Percentiles rank a stretch among this genome's conserved stretches.
These are phyloP conservation scores for Drosophila parvula DNA, from an alignment of 1,140 invertebrate genomes.

Conservation along the genomic window DNA sequence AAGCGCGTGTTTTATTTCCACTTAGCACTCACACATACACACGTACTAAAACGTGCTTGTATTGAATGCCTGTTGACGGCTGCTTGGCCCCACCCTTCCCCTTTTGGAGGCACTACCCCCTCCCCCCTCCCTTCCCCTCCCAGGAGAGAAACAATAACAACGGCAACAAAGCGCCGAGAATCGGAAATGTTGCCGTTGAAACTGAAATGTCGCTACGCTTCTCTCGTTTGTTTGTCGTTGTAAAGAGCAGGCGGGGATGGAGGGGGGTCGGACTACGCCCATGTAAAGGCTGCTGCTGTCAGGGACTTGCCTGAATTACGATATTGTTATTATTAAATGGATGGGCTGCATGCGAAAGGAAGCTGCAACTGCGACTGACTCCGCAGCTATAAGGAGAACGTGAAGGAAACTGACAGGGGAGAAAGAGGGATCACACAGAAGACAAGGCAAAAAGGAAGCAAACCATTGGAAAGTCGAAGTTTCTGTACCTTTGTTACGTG, in stretches of 20 bases:
- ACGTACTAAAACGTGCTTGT: constrained; percentile 29
- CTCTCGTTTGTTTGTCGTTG: constrained; percentile 47
- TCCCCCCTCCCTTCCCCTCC: constrained; percentile 8
- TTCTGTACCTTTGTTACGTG: not conserved
- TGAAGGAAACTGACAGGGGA: constrained; percentile 6
- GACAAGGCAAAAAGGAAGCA: not conserved
- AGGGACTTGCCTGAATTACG: constrained; percentile 81
- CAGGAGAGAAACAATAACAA: constrained; percentile 74
- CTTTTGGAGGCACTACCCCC: constrained; percentile 6
- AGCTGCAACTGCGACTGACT: constrained; percentile 49
- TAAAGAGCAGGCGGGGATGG: constrained; percentile 6
- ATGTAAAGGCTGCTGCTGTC: constrained; percentile 65
- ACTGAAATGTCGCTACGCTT: constrained; percentile 78
- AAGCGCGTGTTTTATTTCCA: constrained; percentile 83
- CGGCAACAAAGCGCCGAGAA: constrained; percentile 72
- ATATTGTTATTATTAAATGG: constrained; percentile 83
- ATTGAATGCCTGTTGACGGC: constrained; percentile 81
- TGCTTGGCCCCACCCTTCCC: constrained; percentile 23
- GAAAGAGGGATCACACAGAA: constrained; percentile 1
- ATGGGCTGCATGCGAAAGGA: constrained; percentile 58
- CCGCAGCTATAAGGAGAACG: constrained; percentile 1
- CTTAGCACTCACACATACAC: constrained; percentile 67
- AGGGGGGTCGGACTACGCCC: constrained; percentile 47
- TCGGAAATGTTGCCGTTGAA: constrained; percentile 83
- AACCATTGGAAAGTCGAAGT: not conserved